Evolutionary conservation across 2,888 invertebrate genomes (phyloP).

Genomic region (Apamea crenata): DNA sequence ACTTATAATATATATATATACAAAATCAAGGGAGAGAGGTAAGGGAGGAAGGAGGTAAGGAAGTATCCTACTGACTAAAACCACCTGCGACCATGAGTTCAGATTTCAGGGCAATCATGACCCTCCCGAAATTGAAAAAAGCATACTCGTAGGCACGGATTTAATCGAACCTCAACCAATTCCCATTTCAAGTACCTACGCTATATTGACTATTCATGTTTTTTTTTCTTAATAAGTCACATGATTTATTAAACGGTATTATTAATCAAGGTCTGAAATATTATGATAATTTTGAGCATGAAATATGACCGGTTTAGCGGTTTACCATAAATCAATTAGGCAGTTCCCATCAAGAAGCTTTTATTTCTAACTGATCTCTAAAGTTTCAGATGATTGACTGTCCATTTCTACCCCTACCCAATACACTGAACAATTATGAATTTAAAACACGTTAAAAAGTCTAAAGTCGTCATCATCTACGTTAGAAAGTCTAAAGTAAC

Average conservation of each 20-base stretch:
- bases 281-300: not conserved
- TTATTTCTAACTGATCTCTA: not conserved
- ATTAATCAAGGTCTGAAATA: not conserved
- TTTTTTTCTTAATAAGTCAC: not conserved
- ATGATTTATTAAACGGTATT: not conserved
- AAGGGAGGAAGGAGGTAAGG: no score
- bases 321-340: not conserved
- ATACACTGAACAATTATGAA: not conserved
- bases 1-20: no score
- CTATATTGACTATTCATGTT: not conserved
- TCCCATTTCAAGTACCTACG: not conserved
- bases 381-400: not conserved
- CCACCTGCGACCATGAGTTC: not conserved
- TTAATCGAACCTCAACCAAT: not conserved
- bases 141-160: no score
- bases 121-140: not conserved
- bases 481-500: not conserved
- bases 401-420: not conserved
- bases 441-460: slow-evolving; percentile 4
- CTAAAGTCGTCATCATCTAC: no score
- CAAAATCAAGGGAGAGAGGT: no score
- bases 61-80: not conserved
- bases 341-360: not conserved
- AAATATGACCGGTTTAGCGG: not conserved
- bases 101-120: not conserved